Base-by-base conservation (phyloP, 1,140 invertebrate genomes). In the Fopius arisanus region DNA sequence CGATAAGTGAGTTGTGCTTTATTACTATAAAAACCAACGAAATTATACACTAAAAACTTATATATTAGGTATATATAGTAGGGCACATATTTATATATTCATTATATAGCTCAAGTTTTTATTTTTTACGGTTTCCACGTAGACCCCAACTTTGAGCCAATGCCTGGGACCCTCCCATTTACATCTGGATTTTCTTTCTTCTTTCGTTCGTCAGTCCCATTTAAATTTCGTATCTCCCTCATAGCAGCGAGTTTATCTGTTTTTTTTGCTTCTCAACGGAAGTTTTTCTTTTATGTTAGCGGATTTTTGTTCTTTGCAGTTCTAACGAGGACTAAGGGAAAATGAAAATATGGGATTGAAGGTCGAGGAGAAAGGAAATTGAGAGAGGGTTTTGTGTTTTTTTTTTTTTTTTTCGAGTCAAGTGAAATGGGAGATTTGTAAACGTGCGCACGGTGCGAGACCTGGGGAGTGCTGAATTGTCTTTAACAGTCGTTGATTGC, bases 1-100 rank as follows among this genome's bases (percentile, higher is more conserved):
- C 77, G 89, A 90, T 85, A 91, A 90, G 90, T 90, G 88, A 87
- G 90, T 88, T 59, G 81, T 84, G 82, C 74, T 81, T 84, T 82
- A 75, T 83, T 81, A 75, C 81, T 82, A 80, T 82, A 80, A 69
- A 51, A 59, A 59, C 10, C 6, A 59, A 26, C 19, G 54, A 59
- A 59, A 26, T 59, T 19, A 59, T 10, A 59, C 19, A 26, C 21
- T 26, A 70, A 67, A 74, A 70, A 76, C 69, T 72, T 67, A 76
- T 71, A 78, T 67, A 73, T 74, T 70, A 59, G 3, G 54, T 62
- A 72, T 65, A 80, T 59, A 78, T 74, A 54, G 16, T 29, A 31
- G 28, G 31, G 9, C 19, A 59, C 10, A 62, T 33, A 59, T 62
- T 59, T 51, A 33, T 62, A 62, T 59, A 54, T 70, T 51, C 28